Conservation (phyloP, 2,113 vertebrate genomes). For the Scolopax mira region DNA sequence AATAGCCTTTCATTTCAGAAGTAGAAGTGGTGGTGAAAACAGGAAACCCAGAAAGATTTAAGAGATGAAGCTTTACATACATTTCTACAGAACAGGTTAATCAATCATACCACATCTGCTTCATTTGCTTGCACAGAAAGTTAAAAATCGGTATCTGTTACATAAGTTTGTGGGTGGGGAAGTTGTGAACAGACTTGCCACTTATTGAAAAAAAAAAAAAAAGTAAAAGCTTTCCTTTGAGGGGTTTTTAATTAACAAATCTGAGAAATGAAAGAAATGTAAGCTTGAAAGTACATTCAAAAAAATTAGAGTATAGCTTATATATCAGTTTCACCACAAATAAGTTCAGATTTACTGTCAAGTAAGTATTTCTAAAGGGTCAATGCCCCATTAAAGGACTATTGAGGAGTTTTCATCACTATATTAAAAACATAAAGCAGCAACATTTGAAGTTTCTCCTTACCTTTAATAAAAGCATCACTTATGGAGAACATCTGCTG, state of each 20-base stretch:
- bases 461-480: slow-evolving; percentile 99
- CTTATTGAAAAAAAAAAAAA: neutral
- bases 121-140: neutral
- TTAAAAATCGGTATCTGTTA: neutral
- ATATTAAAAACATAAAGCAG: neutral
- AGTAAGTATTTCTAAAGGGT: neutral
- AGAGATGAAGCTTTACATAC: neutral
- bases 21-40: neutral
- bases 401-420: neutral
- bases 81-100: neutral
- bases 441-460: neutral
- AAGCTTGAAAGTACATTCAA: neutral
- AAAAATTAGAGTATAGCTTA: neutral
- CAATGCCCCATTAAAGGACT: neutral
- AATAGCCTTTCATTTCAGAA: neutral
- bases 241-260: neutral
- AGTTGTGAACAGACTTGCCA: neutral
- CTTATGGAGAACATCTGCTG: slow-evolving; percentile 93
- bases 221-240: neutral
- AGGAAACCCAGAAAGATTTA: neutral
- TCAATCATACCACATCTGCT: neutral
- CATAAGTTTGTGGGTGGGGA: neutral
- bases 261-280: neutral
- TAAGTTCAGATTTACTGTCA: neutral
- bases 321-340: neutral